These are phyloP conservation scores for Archips xylosteana DNA, from an alignment of 2,888 invertebrate species.

Conservation along the genomic window DNA sequence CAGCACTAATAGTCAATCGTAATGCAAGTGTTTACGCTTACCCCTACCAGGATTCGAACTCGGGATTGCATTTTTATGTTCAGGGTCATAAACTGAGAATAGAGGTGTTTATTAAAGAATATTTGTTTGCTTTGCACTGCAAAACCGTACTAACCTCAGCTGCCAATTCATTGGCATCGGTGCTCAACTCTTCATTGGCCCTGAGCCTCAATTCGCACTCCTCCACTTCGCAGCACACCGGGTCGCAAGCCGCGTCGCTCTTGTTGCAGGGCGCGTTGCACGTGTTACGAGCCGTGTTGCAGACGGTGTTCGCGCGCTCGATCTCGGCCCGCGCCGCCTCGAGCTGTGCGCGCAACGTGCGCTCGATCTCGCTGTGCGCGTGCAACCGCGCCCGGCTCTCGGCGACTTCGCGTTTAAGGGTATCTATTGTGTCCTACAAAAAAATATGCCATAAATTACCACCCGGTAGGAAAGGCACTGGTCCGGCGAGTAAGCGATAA, in stretches of 20 bases:
- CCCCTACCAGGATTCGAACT: no score
- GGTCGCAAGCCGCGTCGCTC: slow-evolving; percentile 79
- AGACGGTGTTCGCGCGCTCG: slow-evolving; percentile 50
- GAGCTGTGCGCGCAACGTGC: slow-evolving; percentile 76
- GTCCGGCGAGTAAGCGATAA: no score
- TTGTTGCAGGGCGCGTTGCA: slow-evolving; percentile 62
- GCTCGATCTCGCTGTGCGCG: slow-evolving; percentile 79
- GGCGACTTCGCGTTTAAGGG: slow-evolving; percentile 78
- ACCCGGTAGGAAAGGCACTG: background rate
- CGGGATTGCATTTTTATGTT: no score
- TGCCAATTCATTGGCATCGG: slow-evolving; percentile 77
- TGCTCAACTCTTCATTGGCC: slow-evolving; percentile 76
- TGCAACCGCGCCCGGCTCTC: slow-evolving; percentile 77
- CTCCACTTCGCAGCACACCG: slow-evolving; percentile 71
- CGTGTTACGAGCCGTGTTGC: slow-evolving; percentile 46
- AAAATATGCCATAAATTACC: background rate
- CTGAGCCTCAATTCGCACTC: slow-evolving; percentile 70
- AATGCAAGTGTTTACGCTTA: no score
- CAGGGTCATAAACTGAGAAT: no score
- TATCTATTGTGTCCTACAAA: slow-evolving; percentile 77
- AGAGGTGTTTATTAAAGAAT: no score
- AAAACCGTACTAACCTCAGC: slow-evolving; percentile 68
- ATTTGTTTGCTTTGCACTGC: no score
- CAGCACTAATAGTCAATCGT: no score
- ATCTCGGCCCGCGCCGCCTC: slow-evolving; percentile 75